phyloP scores from a whole-genome alignment of 2,797 vertebrate species.

The Siniperca undulata region DNA sequence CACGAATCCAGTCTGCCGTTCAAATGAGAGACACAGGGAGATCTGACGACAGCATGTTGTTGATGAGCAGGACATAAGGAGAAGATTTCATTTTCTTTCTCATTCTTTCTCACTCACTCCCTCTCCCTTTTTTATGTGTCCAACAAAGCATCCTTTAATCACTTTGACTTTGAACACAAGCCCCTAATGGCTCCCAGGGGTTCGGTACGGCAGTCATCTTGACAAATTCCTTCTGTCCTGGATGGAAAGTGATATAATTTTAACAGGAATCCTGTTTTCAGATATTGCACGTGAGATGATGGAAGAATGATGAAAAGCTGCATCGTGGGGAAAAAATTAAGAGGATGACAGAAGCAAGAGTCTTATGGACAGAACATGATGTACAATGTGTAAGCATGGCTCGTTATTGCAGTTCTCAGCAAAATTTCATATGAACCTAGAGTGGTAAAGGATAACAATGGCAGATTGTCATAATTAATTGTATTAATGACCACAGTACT shows the following conservation, averaged over 20 bases:
- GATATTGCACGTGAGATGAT: slow-evolving; percentile 26
- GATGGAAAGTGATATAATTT: slow-evolving; percentile 51
- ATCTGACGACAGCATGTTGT: slow-evolving; percentile 30
- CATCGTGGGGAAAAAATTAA: slow-evolving; percentile 45
- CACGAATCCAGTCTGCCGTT: background rate
- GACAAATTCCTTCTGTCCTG: slow-evolving; percentile 53
- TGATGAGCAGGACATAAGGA: slow-evolving; percentile 40
- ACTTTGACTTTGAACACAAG: slow-evolving; percentile 71
- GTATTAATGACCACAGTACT: background rate
- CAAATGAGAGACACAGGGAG: slow-evolving; percentile 12
- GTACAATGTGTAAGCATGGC: background rate
- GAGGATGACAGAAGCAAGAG: slow-evolving; percentile 14
- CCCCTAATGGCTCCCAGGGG: slow-evolving; percentile 67
- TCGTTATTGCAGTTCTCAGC: background rate
- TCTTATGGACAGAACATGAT: slow-evolving; percentile 20
- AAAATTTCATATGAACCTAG: background rate
- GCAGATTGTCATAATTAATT: background rate
- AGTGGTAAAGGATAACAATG: background rate
- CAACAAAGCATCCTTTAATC: slow-evolving; percentile 77
- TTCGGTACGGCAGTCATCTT: slow-evolving; percentile 58
- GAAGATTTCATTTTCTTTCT: slow-evolving; percentile 30
- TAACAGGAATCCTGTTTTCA: slow-evolving; percentile 47
- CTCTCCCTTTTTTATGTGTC: slow-evolving; percentile 57
- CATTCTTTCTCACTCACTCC: slow-evolving; percentile 12
- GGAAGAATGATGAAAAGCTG: slow-evolving; percentile 62